phyloP scores from a whole-genome alignment of 2,797 vertebrate genomes.

The Onychomys leucogaster region DNA sequence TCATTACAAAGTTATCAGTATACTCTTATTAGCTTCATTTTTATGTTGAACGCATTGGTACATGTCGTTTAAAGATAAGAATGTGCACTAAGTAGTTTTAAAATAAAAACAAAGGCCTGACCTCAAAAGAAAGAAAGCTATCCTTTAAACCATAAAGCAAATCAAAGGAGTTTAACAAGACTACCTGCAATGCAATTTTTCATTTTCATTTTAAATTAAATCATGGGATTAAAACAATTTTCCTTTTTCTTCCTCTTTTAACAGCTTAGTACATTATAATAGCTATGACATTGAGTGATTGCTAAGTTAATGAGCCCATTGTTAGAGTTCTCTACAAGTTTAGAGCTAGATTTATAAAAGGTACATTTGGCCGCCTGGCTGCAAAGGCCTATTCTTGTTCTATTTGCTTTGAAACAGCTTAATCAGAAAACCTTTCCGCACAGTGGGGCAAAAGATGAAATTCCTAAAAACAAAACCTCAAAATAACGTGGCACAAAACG shows the following conservation, averaged over 20 bases:
- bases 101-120: conserved; percentile 62
- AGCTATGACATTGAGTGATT: conserved; percentile 82
- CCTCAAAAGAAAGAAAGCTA: conserved; percentile 37
- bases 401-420: conserved; percentile 50
- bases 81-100: conserved; percentile 22
- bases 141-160: conserved; percentile 73
- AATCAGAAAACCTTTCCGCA: conserved; percentile 65
- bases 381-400: conserved; percentile 56
- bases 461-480: neutral
- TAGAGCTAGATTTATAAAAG: conserved; percentile 81
- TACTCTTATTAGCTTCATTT: neutral
- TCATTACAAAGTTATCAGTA: conserved; percentile 14
- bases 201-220: conserved; percentile 83
- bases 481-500: neutral
- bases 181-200: conserved; percentile 70
- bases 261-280: conserved; percentile 83
- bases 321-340: conserved; percentile 83
- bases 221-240: conserved; percentile 83
- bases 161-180: conserved; percentile 73
- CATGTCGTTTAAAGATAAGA: conserved; percentile 33
- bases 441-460: conserved; percentile 44
- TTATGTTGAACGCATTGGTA: neutral
- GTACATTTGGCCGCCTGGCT: conserved; percentile 54
- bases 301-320: conserved; percentile 86
- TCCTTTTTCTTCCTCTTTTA: conserved; percentile 79